phyloP scores from a whole-genome alignment of 1,140 invertebrate genomes.

The Wasmannia auropunctata region DNA sequence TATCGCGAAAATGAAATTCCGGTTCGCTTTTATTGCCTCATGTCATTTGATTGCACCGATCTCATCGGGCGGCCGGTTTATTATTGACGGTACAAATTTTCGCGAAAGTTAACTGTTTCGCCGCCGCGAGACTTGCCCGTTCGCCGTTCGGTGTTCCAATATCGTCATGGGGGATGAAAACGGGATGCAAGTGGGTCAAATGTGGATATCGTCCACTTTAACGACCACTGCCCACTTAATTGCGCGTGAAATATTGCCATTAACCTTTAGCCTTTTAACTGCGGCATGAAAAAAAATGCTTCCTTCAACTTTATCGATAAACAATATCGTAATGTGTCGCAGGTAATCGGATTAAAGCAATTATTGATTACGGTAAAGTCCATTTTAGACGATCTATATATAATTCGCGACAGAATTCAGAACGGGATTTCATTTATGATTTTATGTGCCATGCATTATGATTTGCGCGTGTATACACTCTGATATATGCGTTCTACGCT shows the following conservation, averaged over 20 bases:
- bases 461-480: background rate
- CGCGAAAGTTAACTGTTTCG: background rate
- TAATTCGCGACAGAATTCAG: constrained; percentile 13
- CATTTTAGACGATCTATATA: background rate
- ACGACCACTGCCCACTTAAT: constrained; percentile 20
- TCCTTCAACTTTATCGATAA: background rate
- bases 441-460: constrained; percentile 3
- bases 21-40: background rate
- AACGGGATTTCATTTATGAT: constrained; percentile 19
- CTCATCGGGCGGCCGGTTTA: constrained; percentile 41
- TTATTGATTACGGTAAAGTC: background rate
- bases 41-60: constrained; percentile 41
- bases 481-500: background rate
- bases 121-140: background rate
- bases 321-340: background rate
- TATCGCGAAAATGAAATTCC: constrained; percentile 53
- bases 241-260: background rate
- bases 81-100: constrained; percentile 26
- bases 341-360: background rate
- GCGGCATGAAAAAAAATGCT: background rate
- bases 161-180: background rate
- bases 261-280: background rate
- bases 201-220: background rate
- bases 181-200: background rate
- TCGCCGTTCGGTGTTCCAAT: background rate